These are phyloP conservation scores for Cataglyphis livida DNA, from an alignment of 2,888 invertebrate species.

Conservation along the genomic window DNA sequence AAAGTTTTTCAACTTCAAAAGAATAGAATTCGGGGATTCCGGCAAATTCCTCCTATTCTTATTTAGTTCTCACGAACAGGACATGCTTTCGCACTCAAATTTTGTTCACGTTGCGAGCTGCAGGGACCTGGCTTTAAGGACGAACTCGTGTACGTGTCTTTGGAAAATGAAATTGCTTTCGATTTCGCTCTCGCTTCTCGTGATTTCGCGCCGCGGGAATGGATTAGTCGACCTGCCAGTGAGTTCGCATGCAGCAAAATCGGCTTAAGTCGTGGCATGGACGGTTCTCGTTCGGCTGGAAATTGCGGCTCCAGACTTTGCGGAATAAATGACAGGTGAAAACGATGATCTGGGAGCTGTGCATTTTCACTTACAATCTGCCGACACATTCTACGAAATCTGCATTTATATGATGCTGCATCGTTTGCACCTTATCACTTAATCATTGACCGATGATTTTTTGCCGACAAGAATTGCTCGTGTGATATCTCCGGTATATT, in stretches of 20 bases:
- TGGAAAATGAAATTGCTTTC: slow-evolving; percentile 62
- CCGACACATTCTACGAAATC: slow-evolving; percentile 25
- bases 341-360: slow-evolving; percentile 28
- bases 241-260: slow-evolving; percentile 47
- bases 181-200: slow-evolving; percentile 54
- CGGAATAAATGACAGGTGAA: slow-evolving; percentile 61
- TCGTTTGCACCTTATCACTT: slow-evolving; percentile 24
- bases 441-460: slow-evolving; percentile 29
- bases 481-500: neutral
- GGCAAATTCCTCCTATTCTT: slow-evolving; percentile 29
- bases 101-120: slow-evolving; percentile 34
- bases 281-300: slow-evolving; percentile 28
- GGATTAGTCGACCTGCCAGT: slow-evolving; percentile 43
- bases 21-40: slow-evolving; percentile 26
- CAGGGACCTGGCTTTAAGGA: slow-evolving; percentile 36
- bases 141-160: slow-evolving; percentile 53
- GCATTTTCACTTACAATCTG: slow-evolving; percentile 19
- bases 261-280: slow-evolving; percentile 51
- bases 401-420: slow-evolving; percentile 20
- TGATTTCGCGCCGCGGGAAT: slow-evolving; percentile 29
- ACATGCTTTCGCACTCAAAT: slow-evolving; percentile 53
- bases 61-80: slow-evolving; percentile 40
- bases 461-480: neutral
- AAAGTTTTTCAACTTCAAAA: neutral
- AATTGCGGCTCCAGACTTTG: slow-evolving; percentile 54